Evolutionary conservation across 2,797 vertebrate genomes (phyloP).

Genomic region (Luscinia megarhynchos): DNA sequence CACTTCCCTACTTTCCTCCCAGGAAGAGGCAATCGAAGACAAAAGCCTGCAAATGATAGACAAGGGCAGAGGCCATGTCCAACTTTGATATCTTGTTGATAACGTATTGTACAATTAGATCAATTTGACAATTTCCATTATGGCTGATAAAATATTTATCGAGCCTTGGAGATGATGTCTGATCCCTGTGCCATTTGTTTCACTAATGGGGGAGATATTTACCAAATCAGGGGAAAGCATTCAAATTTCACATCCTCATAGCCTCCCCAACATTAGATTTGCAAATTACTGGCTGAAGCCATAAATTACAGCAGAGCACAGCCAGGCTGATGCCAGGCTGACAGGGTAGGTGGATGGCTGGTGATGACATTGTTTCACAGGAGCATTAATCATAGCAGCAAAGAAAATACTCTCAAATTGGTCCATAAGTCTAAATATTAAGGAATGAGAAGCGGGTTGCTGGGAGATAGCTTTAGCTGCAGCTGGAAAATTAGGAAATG

Average conservation of each 20-base stretch:
- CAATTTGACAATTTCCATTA: conserved; percentile 99
- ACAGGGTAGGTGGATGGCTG: conserved; percentile 86
- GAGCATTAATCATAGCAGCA: conserved; percentile 90
- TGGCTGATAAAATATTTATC: conserved; percentile 99
- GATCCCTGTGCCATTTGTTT: conserved; percentile 90
- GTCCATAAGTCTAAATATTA: conserved; percentile 90
- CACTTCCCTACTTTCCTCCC: conserved; percentile 18
- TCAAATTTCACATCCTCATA: conserved; percentile 76
- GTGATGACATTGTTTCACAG: conserved; percentile 84
- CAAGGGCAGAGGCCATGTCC: conserved; percentile 83
- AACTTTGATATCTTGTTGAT: conserved; percentile 88
- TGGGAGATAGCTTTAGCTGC: conserved; percentile 67
- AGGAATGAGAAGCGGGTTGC: conserved; percentile 78
- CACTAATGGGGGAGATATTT: conserved; percentile 88
- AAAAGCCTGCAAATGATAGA: conserved; percentile 62
- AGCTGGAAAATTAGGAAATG: conserved; percentile 75
- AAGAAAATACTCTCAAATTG: conserved; percentile 88
- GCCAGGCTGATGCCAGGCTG: conserved; percentile 79
- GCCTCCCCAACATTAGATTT: conserved; percentile 89
- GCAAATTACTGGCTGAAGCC: conserved; percentile 88
- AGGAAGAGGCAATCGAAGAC: conserved; percentile 61
- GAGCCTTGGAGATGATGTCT: conserved; percentile 93
- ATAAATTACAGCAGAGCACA: conserved; percentile 87
- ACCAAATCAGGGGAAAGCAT: conserved; percentile 83
- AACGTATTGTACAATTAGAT: conserved; percentile 97